Evolutionary conservation across 92 coral and sea anemone genomes (phyloP), one percentile per base, ranked within the genome.

Genomic region (Epizoanthus fatuus): DNA sequence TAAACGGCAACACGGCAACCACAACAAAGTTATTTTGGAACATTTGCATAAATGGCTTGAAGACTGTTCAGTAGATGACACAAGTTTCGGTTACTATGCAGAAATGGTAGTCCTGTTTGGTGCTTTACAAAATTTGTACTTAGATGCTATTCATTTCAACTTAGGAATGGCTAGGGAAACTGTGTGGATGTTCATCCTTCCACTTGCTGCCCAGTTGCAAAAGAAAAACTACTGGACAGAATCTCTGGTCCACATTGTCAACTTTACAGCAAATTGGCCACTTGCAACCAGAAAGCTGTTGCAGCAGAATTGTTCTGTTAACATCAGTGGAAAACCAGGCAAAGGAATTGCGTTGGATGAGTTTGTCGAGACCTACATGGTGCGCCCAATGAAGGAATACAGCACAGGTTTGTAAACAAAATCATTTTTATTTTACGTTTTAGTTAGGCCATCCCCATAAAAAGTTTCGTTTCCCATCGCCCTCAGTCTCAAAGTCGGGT

Each of bases 361-460:
- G 11, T 81, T 64, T 65, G 86, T 81, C 0, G 75, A 81, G 19
- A 52, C 86, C 5, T 66, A 81, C 25, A 81, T 81, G 69, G 86
- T 81, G 63, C 86, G 58, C 12, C 86, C 86, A 6, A 39, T 81
- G 39, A 81, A 81, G 16, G 47, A n/a, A 11, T 81, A 81, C 47
- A 59, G 19, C 20, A 13, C 63, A 15, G 63, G 63, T 16, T 15
- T 5, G 19, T 15, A 6, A 58, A 58, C 19, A 2, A 58, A 15
- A 40, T n/a, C 20, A 14, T 22, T 22, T 22, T 22, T 22, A 22
- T 22, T 22, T 22, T 22, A 22, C 25, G 0, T 22, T 22, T 22
- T 22, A 22, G 25, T 22, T 22, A 22, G 25, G 25, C 25, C 25
- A 22, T 22, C 25, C 25, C 25, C 25, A 22, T 22, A 22, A 22